Base-by-base conservation (phyloP, 1,140 invertebrate species). In the Rhopalosiphum maidis region DNA sequence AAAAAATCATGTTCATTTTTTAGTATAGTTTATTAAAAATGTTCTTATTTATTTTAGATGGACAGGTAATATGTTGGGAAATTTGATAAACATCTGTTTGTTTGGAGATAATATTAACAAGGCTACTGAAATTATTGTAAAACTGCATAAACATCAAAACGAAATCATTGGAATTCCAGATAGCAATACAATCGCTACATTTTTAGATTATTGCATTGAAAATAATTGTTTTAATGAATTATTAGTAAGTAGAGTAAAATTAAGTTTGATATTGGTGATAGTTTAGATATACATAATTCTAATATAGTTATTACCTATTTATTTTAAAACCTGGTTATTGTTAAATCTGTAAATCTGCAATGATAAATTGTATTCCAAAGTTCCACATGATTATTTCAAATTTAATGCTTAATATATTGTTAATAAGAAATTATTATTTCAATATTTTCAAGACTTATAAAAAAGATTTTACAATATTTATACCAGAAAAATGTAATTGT, bases 51-150 rank as follows among this genome's bases (percentile, higher is more conserved):
- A 41, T 93, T 94, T 95, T 85, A 96, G 95, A 55, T 96, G 96
- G 95, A 96, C 96, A 48, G 96, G 96, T 8, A 95, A 95, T 94
- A 96, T 96, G 95, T 94, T 97, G 23, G 96, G 96, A 25, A 95
- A 96, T 94, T 95, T 96, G 35, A 95, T 96, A 55, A 95, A 94
- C 0, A 68, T 96, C 23, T 94, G 95, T 30, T 94, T 96, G 21
- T 95, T 95, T 93, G 95, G 95, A 90, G 95, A 95, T n/a, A 94
- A 95, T 93, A 96, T 96, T 93, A 94, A 95, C n/a, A 95, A 96
- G 93, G 96, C 96, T 22, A 94, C 91, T 41, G 94, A 95, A 77
- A 95, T 96, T 9, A 95, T 96, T 90, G 94, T 95, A 8, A 96
- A 96, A 94, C 95, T 96, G 41, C 94, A 96, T 93, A 95, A 95